A percentile compares a stretch with the other conserved stretches of the same genome.
phyloP scores from a whole-genome alignment of 2,888 invertebrate genomes.

The Plagiodera versicolora region DNA sequence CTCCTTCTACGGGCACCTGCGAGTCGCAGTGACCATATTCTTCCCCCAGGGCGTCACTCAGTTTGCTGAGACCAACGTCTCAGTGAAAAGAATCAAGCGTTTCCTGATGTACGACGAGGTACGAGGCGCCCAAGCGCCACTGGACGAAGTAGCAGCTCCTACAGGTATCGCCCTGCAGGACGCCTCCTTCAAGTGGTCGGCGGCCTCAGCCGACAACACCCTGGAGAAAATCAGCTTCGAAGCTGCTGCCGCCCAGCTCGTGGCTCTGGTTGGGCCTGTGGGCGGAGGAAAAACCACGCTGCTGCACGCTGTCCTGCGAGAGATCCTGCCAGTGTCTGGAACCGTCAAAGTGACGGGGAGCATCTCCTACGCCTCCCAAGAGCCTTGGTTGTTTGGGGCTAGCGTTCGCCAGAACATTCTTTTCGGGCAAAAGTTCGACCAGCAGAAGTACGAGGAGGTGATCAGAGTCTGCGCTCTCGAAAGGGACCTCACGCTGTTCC shows the following conservation, averaged over 20 bases:
- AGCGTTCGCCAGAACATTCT: conserved; percentile 90
- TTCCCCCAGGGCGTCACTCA: conserved; percentile 66
- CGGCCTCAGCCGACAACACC: conserved; percentile 43
- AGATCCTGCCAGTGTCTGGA: conserved; percentile 69
- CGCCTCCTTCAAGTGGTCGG: conserved; percentile 68
- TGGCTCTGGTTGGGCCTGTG: conserved; percentile 63
- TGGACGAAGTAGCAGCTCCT: too few relatives aligned
- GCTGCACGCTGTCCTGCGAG: conserved; percentile 64
- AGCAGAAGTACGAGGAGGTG: conserved; percentile 65
- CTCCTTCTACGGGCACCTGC: conserved; percentile 71
- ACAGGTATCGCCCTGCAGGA: conserved; percentile 40
- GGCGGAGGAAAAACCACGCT: conserved; percentile 64
- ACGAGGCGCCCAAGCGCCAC: neutral
- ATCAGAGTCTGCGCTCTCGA: conserved; percentile 71
- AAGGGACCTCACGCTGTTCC: conserved; percentile 71
- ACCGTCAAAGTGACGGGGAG: conserved; percentile 66
- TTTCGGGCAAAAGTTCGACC: conserved; percentile 76
- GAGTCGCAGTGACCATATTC: conserved; percentile 64
- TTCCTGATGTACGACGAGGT: conserved; percentile 54
- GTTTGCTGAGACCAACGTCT: conserved; percentile 63
- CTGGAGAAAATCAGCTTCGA: conserved; percentile 67
- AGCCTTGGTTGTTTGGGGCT: conserved; percentile 80
- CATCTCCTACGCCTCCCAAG: conserved; percentile 77
- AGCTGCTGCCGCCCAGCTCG: conserved; percentile 61
- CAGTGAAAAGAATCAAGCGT: conserved; percentile 56